Evolutionary conservation across 1,140 invertebrate species (phyloP), one percentile per base, ranked within the genome.

Genomic region (Megalonaias nervosa): DNA sequence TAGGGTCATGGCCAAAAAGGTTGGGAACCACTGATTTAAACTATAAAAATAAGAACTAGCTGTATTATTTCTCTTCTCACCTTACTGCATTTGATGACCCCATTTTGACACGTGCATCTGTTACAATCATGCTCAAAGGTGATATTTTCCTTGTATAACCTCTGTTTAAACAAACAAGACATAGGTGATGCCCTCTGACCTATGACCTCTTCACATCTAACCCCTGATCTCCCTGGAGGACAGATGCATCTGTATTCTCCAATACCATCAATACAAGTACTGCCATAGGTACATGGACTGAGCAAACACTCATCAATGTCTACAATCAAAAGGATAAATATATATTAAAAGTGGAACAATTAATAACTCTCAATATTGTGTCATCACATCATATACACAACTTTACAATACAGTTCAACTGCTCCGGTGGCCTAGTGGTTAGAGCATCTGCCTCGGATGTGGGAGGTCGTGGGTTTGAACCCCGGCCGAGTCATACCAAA

Each of bases 71-170:
- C 55, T 23, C n/a, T 48, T 26, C 57, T 82, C 80, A 97, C 94
- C 85, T 95, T 94, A 67, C 95, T 96, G 91, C 96, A 98, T 23
- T 93, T 92, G 19, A 94, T 94, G 66, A 93, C 93, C 15, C 94
- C 94, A 71, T 94, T 94, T 17, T 92, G 91, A 86, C 96, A 97
- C 65, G 93, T 92, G 88, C 96, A 97, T 2, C 94, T 93, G 90
- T 97, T 97, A 91, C 96, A 98, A 62, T 95, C 94, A 80, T 95
- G 92, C 58, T 93, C 91, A 91, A 93, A 94, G 19, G 93, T 93
- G 62, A 93, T 92, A 84, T 94, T 93, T 83, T 93, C 92, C 17
- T 92, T 89, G 80, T 93, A 91, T 59, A 92, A 92, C 66, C 93
- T 91, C 1, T 92, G 91, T 73, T 93, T 91, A 92, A 93, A 94